A percentile compares a stretch with the other conserved stretches of the same genome.
phyloP scores from a whole-genome alignment of 1,140 invertebrate genomes.

The Trachymyrmex cornetzi region DNA sequence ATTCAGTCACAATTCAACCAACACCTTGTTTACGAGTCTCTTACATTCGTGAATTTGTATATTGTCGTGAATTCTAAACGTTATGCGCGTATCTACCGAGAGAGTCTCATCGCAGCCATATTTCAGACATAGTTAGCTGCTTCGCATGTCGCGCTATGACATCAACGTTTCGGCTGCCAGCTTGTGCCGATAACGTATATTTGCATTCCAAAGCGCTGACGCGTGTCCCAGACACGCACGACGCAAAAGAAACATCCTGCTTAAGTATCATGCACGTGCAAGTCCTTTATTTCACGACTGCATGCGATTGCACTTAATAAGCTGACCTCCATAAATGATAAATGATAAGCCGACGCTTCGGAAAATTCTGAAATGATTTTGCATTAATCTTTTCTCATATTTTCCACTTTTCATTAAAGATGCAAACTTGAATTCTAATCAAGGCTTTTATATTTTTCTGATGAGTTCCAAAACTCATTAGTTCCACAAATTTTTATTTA shows the following conservation, averaged over 20 bases:
- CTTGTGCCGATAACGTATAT: slow-evolving; percentile 62
- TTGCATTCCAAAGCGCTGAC: slow-evolving; percentile 59
- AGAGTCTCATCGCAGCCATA: slow-evolving; percentile 20
- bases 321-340: background rate
- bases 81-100: background rate
- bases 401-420: background rate
- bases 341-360: background rate
- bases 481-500: background rate
- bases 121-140: slow-evolving; percentile 40
- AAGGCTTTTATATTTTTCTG: background rate
- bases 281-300: background rate
- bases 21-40: slow-evolving; percentile 1
- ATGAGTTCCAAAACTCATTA: background rate
- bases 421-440: background rate
- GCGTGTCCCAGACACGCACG: background rate
- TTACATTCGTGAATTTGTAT: slow-evolving; percentile 27
- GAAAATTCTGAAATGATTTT: slow-evolving; percentile 1
- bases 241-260: slow-evolving; percentile 9
- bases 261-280: background rate
- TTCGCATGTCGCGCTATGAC: slow-evolving; percentile 14
- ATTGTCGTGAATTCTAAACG: slow-evolving; percentile 23
- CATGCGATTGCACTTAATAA: slow-evolving; percentile 1
- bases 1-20: background rate
- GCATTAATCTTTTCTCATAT: background rate
- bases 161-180: background rate